Evolutionary conservation across 2,113 vertebrate species (phyloP), one percentile per base, ranked within the genome.

Genomic region (Solenodon paradoxus): DNA sequence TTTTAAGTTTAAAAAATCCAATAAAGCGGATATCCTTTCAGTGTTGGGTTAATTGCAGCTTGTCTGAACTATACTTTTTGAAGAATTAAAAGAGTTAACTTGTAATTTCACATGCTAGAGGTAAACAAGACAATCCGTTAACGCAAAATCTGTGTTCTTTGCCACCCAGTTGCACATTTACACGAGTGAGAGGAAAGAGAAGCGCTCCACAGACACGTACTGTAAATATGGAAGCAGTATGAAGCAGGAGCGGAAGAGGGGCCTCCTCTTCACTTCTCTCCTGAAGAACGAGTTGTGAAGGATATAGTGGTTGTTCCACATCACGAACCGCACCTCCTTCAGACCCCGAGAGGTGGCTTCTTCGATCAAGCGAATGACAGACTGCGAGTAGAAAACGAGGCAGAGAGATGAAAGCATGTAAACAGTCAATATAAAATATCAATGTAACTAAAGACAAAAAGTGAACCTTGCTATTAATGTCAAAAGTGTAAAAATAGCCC

Each of bases 271-370:
- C 98, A 99, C 99, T 95, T 99, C 99, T 90, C 99, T 99, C 12
- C 99, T 98, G 98, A 99, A 99, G 11, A 99, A 99, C 0, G 99
- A 98, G 7, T 99, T 99, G 97, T 99, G 99, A 87, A 99, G 98
- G 97, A 99, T 99, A 78, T 99, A 99, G 97, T 99, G 99, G 97
- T 99, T 99, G 97, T 99, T 99, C 98, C 99, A 99, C 79, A 99
- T 99, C 80, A 99, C 99, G 95, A 99, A 99, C 2, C 99, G 99
- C 42, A 99, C 99, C 97, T 99, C 99, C 95, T 99, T 99, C 94
- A 99, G 98, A 42, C 99, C 99, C 38, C 99, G 98, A 42, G 98
- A 99, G 66, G 98, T 99, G 15, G 99, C 99, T 98, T 99, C 99
- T 97, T 99, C 99, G 51, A 99, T 99, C 97, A 99, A 90, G 95